These are phyloP conservation scores for Acronicta aceris DNA, from an alignment of 2,888 invertebrate species.

Conservation along the genomic window DNA sequence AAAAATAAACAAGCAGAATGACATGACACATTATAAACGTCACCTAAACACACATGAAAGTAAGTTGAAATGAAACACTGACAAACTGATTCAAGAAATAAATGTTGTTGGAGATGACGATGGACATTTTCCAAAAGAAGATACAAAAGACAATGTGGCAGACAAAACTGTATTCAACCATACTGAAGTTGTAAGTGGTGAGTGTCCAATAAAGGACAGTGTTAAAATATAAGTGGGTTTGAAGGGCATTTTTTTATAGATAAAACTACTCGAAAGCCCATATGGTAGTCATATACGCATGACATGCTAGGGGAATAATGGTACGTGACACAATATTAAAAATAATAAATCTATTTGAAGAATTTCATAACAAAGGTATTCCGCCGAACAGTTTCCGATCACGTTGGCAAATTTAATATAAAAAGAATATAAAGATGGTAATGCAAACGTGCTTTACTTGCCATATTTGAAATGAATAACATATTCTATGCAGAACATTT, in stretches of 20 bases:
- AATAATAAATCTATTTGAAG: conserved; percentile 55
- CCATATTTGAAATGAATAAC: conserved; percentile 21
- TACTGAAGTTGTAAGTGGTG: conserved; percentile 22
- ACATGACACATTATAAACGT: conserved; percentile 65
- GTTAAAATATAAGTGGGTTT: conserved; percentile 27
- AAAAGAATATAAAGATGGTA: conserved; percentile 44
- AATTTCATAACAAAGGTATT: conserved; percentile 64
- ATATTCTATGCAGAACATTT: background rate
- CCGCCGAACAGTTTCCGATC: conserved; percentile 56
- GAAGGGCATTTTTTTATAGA: conserved; percentile 16
- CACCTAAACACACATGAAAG: conserved; percentile 62
- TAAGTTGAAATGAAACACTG: conserved; percentile 61
- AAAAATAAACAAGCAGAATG: conserved; percentile 62
- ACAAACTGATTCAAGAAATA: conserved; percentile 56
- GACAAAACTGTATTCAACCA: conserved; percentile 38
- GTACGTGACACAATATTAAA: conserved; percentile 66
- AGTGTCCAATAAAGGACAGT: conserved; percentile 23
- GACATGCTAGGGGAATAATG: conserved; percentile 53
- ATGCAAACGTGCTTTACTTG: conserved; percentile 52
- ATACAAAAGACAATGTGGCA: conserved; percentile 39
- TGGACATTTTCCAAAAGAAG: conserved; percentile 44
- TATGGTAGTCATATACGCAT: conserved; percentile 54
- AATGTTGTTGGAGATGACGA: conserved; percentile 51
- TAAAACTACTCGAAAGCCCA: conserved; percentile 45
- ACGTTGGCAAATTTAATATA: conserved; percentile 61